Evolutionary conservation across 1,140 invertebrate genomes (phyloP).

Genomic region (Hylaeus anthracinus): DNA sequence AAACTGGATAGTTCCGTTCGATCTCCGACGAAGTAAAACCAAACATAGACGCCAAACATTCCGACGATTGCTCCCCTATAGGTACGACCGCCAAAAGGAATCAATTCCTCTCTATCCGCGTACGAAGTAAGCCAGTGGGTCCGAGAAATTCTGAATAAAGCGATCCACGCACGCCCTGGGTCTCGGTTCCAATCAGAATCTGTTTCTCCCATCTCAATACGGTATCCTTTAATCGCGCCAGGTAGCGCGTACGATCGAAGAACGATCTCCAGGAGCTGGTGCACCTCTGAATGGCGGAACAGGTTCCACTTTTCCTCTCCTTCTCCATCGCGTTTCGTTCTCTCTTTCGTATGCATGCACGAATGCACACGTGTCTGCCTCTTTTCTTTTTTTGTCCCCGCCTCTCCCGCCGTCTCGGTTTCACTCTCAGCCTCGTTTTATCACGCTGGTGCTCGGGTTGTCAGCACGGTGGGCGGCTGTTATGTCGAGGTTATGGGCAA

Average conservation of each 20-base stretch:
- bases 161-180: background rate
- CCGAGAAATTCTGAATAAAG: slow-evolving; percentile 15
- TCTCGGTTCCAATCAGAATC: background rate
- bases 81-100: background rate
- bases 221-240: slow-evolving; percentile 31
- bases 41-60: too few species aligned
- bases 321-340: slow-evolving; percentile 40
- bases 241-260: slow-evolving; percentile 35
- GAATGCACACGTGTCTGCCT: slow-evolving; percentile 25
- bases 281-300: slow-evolving; percentile 64
- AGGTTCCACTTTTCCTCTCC: slow-evolving; percentile 61
- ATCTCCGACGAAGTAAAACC: too few species aligned
- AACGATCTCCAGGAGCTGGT: slow-evolving; percentile 26
- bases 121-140: background rate
- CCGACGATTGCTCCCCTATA: too few species aligned
- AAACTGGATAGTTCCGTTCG: too few species aligned
- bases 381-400: slow-evolving; percentile 6
- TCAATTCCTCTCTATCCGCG: background rate
- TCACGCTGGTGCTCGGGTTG: slow-evolving; percentile 52
- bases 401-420: background rate
- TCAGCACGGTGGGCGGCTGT: slow-evolving; percentile 66
- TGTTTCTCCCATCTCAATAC: background rate
- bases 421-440: slow-evolving; percentile 27
- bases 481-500: slow-evolving; percentile 72
- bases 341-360: slow-evolving; percentile 43